phyloP scores from a whole-genome alignment of 2,888 invertebrate species.

The Drymonia ruficornis region DNA sequence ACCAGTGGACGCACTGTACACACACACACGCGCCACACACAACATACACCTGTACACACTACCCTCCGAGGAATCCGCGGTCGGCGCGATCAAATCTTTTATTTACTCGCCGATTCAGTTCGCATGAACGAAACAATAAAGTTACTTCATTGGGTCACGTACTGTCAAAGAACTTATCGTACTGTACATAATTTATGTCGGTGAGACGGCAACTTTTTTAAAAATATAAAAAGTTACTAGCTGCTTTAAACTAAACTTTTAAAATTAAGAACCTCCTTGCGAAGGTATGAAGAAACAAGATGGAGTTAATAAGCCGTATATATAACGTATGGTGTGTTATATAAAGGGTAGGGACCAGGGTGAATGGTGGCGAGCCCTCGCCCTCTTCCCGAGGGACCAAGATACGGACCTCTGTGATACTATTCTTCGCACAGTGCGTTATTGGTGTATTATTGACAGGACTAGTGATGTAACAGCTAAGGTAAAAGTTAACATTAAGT shows the following conservation, averaged over 20 bases:
- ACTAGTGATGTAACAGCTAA: conserved; percentile 4
- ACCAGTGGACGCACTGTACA: conserved; percentile 63
- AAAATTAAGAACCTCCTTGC: too few species aligned
- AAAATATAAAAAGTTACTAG: neutral
- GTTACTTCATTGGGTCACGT: neutral
- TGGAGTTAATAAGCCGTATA: conserved; percentile 25
- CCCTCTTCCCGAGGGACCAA: conserved; percentile 18
- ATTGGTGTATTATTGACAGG: conserved; percentile 26
- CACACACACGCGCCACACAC: conserved; percentile 29
- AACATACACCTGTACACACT: neutral
- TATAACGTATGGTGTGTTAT: conserved; percentile 23
- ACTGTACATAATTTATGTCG: neutral
- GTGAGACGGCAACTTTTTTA: neutral
- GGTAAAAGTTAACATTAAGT: too few species aligned
- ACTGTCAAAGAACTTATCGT: neutral
- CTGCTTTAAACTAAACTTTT: neutral
- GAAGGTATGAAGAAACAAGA: too few species aligned
- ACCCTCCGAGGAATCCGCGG: conserved; percentile 3
- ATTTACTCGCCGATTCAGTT: conserved; percentile 27
- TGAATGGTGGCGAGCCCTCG: conserved; percentile 23
- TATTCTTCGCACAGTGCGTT: conserved; percentile 21
- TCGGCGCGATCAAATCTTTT: conserved; percentile 18
- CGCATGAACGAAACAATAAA: conserved; percentile 13
- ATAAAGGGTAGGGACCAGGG: conserved; percentile 22
- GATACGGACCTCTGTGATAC: conserved; percentile 27